Percentiles rank a stretch among this genome's conserved stretches.
phyloP scores from a whole-genome alignment of 2,888 invertebrate species.

The Sarcophaga variegata region DNA sequence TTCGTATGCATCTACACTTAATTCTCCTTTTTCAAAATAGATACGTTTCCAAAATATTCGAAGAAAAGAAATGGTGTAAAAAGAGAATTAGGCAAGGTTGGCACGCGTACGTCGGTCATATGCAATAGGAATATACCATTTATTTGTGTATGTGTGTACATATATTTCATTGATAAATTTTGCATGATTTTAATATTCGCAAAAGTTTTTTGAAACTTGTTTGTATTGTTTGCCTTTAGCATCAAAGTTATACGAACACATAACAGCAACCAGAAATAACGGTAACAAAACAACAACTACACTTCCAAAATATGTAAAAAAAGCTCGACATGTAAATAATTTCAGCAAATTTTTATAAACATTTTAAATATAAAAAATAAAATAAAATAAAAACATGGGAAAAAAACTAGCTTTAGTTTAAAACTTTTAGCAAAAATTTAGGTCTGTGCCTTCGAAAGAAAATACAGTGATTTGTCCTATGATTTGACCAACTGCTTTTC shows the following conservation, averaged over 20 bases:
- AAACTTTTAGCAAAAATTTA: slow-evolving; percentile 30
- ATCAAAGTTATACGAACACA: slow-evolving; percentile 50
- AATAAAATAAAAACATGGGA: slow-evolving; percentile 4
- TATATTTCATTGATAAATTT: not conserved
- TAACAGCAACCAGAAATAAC: slow-evolving; percentile 21
- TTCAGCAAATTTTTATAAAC: slow-evolving; percentile 38
- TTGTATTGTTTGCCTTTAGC: slow-evolving; percentile 59
- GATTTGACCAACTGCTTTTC: too few species aligned
- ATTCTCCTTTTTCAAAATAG: too few species aligned
- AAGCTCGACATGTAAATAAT: slow-evolving; percentile 54
- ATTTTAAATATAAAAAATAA: not conserved
- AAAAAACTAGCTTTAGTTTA: slow-evolving; percentile 38
- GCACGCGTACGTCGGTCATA: not conserved
- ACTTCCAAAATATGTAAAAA: too few species aligned
- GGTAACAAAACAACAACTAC: not conserved
- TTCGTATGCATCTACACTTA: too few species aligned
- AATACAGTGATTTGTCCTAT: too few species aligned
- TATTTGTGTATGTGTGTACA: too few species aligned
- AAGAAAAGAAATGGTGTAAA: too few species aligned
- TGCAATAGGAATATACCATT: not conserved
- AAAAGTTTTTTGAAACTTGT: slow-evolving; percentile 50
- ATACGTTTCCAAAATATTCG: too few species aligned
- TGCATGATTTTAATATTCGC: slow-evolving; percentile 52
- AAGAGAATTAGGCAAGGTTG: too few species aligned
- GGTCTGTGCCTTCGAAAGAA: not conserved